Base-by-base conservation (phyloP, 2,888 invertebrate genomes). In the Clitarchus hookeri region DNA sequence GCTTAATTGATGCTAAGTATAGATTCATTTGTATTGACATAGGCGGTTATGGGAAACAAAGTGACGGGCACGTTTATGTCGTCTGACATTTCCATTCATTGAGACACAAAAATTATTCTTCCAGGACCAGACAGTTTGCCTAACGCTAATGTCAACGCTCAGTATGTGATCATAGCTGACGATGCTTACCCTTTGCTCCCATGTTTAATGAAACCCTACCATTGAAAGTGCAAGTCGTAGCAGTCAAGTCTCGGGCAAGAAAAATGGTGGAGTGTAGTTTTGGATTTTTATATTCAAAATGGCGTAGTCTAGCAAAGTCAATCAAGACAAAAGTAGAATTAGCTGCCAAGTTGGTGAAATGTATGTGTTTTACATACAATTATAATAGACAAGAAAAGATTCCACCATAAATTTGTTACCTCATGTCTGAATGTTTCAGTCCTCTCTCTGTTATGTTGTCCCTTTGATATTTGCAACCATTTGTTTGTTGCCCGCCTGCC, bases 11-110 rank as follows among this genome's bases (percentile, higher is more conserved):
- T 78, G 78, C 78, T 25, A 89, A 86, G 36, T 19, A 87, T 83
- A 86, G 13, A 23, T 90, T 90, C 4, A 90, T 88, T 0, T 90
- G 8, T 83, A 36, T 6, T 44, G 48, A 83, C 12, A 83, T 78
- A 6, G 78, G 26, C 11, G 78, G 78, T 25, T 78, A 25, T 9
- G 11, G 78, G 9, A 78, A 78, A 78, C 78, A 78, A 78, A 13
- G 11, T 78, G 78, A 23, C 8, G 78, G 78, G 8, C 6, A 78
- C 0, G 26, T 78, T 78, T 78, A 65, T 65, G 6, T 19, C 36
- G 4, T 36, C 2, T 4, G 4, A 36, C 4, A 36, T 36, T 36
- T 36, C 36, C 36, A 36, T 36, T 36, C 1, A 36, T 36, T 36
- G 36, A 36, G 4, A 4, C 36, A 36, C 36, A 36, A 36, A 36